Evolutionary conservation across 30 jellyfish, hydroid and myxozoan genomes (phyloP).

Genomic region (Aurelia coerulea): DNA sequence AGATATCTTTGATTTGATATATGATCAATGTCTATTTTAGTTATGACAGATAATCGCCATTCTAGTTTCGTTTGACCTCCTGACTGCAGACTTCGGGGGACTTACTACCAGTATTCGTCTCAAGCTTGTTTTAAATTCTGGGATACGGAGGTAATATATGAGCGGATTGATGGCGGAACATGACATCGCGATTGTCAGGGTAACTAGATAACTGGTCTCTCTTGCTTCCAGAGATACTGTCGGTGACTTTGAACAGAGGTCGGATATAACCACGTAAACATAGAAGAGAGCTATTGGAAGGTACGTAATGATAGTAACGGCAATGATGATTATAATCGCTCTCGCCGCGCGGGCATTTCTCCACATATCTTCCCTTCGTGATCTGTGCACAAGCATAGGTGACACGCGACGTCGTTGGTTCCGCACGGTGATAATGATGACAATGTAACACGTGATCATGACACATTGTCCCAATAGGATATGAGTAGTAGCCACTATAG

Average conservation of each 20-base stretch:
- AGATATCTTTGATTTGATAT: too few relatives aligned
- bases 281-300: conserved; percentile 41
- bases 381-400: too few relatives aligned
- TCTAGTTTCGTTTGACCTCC: too few relatives aligned
- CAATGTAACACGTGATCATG: too few relatives aligned
- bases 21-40: too few relatives aligned
- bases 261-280: conserved; percentile 17
- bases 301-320: conserved; percentile 8
- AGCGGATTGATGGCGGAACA: conserved; percentile 83
- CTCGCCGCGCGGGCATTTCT: conserved; percentile 36
- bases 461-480: too few relatives aligned
- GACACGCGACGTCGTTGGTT: too few relatives aligned
- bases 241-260: not conserved
- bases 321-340: conserved; percentile 20
- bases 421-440: too few relatives aligned
- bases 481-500: too few relatives aligned
- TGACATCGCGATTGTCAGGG: conserved; percentile 44
- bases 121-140: conserved; percentile 60
- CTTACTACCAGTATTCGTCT: not conserved
- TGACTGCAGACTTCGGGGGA: too few relatives aligned
- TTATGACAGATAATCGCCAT: too few relatives aligned
- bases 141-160: conserved; percentile 71
- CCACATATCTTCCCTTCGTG: not conserved
- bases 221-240: conserved; percentile 6
- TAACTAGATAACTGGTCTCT: conserved; percentile 48